Evolutionary conservation across 92 coral and sea anemone species (phyloP).

Genomic region (Desmophyllum pertusum): DNA sequence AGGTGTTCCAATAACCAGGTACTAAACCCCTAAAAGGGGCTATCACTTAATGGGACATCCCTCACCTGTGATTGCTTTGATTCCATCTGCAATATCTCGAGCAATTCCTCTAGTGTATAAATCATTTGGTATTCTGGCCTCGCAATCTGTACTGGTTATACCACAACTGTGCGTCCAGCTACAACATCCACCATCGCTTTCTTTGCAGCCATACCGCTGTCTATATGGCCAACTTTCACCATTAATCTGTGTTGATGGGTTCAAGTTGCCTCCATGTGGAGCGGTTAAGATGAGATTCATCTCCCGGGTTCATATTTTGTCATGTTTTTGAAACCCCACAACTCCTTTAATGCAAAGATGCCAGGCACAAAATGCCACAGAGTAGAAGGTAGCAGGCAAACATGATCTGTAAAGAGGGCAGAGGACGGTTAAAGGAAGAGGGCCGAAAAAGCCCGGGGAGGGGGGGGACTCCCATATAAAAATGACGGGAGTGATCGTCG

Average conservation of each 20-base stretch:
- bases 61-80: constrained; percentile 21
- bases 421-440: too few relatives aligned
- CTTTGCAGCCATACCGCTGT: not conserved
- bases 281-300: not conserved
- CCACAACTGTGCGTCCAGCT: not conserved
- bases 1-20: too few relatives aligned
- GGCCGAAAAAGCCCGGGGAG: too few relatives aligned
- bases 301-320: not conserved
- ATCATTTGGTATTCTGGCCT: constrained; percentile 12
- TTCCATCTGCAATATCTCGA: constrained; percentile 36
- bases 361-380: not conserved
- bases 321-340: not conserved
- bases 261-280: not conserved
- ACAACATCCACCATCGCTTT: not conserved
- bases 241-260: not conserved
- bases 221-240: not conserved
- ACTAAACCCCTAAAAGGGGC: too few relatives aligned
- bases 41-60: too few relatives aligned
- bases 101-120: constrained; percentile 21
- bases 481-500: too few relatives aligned
- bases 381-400: not conserved
- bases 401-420: not conserved
- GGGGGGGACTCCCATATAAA: too few relatives aligned
- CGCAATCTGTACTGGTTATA: not conserved
- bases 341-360: not conserved